Base-by-base conservation (phyloP, 2,113 vertebrate genomes). In the Tragulus kanchil region DNA sequence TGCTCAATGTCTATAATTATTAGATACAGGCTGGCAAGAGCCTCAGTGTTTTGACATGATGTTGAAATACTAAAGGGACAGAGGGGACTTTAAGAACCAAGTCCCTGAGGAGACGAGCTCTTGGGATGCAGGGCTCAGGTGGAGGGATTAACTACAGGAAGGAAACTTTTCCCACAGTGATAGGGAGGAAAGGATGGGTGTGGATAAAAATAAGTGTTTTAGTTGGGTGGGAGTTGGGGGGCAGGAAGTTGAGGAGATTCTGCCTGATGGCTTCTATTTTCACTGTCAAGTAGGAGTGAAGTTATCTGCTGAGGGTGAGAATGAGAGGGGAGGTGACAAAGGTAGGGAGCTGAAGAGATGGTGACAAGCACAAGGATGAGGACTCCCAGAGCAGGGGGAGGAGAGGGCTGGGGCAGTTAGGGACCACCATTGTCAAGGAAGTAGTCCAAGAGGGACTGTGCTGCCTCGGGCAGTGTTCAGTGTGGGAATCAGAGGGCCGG, bases 201-300 rank as follows among this genome's bases (percentile, higher is more conserved):
- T 59, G 59, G 96, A 95, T 95, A 92, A 96, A 97, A 97, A 98
- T 98, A 98, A 97, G 78, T 77, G 82, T 84, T 93, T 95, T 79
- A 81, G 73, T 58, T 23, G 73, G 89, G 93, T 88, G 88, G 59
- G 67, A 85, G 93, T 79, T 3, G 48, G 84, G 67, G 45, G 21
- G 96, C 94, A 96, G 96, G 97, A 97, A 95, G 71, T 81, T 95
- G 92, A 89, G 93, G 93, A 75, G 85, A 82, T 96, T 87, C 95
- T 58, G 84, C 36, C 84, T 84, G 77, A 67, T 28, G 21, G 69
- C 88, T 93, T 96, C 96, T 89, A 95, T 98, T 97, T 98, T 96
- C 96, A 96, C 79, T 23, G 50, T 28, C 92, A 92, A 96, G 97
- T 97, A 94, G 97, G 97, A 92, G 96, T 96, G 87, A 94, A 89